Conservation (phyloP, 2,113 vertebrate species). For the Clarias batrachus region DNA sequence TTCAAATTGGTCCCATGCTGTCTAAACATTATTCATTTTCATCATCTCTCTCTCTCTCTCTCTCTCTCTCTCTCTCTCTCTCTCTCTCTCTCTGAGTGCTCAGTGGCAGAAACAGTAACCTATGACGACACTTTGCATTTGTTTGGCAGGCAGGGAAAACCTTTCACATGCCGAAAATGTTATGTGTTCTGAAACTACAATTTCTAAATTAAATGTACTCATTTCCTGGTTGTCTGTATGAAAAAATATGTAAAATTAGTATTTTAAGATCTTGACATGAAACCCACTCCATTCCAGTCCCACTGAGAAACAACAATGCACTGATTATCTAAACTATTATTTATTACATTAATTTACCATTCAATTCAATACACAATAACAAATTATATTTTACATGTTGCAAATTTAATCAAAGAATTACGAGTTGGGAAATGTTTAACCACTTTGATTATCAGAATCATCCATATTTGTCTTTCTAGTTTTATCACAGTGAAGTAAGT, state of each 20-base stretch:
- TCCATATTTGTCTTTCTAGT: not conserved
- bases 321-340: not conserved
- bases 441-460: not conserved
- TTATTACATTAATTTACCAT: not conserved
- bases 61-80: slow-evolving; percentile 20
- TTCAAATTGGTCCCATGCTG: slow-evolving; percentile 55
- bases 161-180: not conserved
- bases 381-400: not conserved
- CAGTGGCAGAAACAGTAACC: slow-evolving; percentile 41
- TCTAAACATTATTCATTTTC: slow-evolving; percentile 54
- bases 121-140: slow-evolving; percentile 13
- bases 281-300: not conserved
- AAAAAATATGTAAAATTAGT: not conserved
- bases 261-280: not conserved
- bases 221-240: not conserved
- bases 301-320: not conserved
- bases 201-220: not conserved
- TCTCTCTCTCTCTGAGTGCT: slow-evolving; percentile 42
- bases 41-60: slow-evolving; percentile 33
- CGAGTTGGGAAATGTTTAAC: not conserved
- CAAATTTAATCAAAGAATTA: not conserved
- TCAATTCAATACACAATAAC: not conserved
- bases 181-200: not conserved
- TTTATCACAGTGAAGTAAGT: not conserved
- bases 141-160: not conserved